These are phyloP conservation scores for Sigmodon hispidus DNA, from an alignment of 2,113 vertebrate genomes.

Conservation along the genomic window DNA sequence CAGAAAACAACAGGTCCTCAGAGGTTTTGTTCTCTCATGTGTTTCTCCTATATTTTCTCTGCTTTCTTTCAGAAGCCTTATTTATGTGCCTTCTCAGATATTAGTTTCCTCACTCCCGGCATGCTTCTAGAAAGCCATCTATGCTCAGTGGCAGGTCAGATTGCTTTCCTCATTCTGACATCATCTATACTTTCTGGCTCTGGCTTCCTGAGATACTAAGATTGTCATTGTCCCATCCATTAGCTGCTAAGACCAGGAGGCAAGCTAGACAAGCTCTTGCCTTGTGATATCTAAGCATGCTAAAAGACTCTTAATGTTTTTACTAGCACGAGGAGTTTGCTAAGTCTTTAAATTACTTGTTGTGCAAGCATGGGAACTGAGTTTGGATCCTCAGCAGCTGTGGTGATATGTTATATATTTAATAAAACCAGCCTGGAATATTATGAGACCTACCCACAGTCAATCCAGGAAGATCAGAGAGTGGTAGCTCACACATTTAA, in stretches of 20 bases:
- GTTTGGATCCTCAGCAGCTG: neutral
- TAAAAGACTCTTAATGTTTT: neutral
- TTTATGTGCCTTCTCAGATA: neutral
- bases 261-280: neutral
- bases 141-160: fast-evolving
- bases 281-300: neutral
- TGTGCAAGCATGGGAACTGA: neutral
- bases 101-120: neutral
- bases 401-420: too few relatives aligned
- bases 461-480: too few relatives aligned
- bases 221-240: neutral
- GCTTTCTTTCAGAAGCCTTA: neutral
- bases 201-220: neutral
- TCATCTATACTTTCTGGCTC: neutral
- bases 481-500: too few relatives aligned
- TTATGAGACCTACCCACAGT: too few relatives aligned
- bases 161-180: neutral
- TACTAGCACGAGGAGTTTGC: neutral
- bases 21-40: neutral
- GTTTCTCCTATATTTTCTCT: neutral
- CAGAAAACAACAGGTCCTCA: neutral
- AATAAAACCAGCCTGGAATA: too few relatives aligned
- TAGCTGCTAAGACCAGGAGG: neutral
- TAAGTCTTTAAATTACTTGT: neutral
- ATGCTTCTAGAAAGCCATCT: neutral